A percentile compares a stretch with the other conserved stretches of the same genome.
phyloP scores from a whole-genome alignment of 2,888 invertebrate species.

The Andrena dorsata region DNA sequence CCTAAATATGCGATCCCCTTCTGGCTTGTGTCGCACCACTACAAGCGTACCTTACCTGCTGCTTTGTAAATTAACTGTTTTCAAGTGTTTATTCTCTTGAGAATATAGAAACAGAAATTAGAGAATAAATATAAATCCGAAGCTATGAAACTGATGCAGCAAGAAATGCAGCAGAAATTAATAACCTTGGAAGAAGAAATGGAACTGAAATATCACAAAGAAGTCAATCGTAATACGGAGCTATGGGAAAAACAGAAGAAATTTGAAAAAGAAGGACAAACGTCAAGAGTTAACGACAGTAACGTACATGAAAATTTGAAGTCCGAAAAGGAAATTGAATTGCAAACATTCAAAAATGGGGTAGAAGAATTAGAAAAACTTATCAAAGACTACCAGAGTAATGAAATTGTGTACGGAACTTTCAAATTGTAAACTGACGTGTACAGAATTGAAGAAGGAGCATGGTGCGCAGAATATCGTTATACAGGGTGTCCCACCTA shows the following conservation, averaged over 20 bases:
- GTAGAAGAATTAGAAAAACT: conserved; percentile 78
- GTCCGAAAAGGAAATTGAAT: conserved; percentile 73
- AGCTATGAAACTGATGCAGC: conserved; percentile 62
- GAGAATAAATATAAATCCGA: too few species aligned
- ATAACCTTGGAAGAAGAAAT: conserved; percentile 81
- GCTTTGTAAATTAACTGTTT: too few species aligned
- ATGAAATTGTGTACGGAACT: conserved; percentile 61
- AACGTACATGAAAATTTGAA: conserved; percentile 84
- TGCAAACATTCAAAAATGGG: conserved; percentile 54
- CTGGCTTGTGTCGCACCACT: too few species aligned
- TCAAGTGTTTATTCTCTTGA: too few species aligned
- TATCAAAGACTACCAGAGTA: conserved; percentile 47
- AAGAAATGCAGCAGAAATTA: conserved; percentile 80
- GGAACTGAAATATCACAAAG: conserved; percentile 82
- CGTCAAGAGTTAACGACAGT: conserved; percentile 80
- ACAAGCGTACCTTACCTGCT: too few species aligned
- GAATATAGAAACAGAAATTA: too few species aligned
- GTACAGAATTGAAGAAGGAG: conserved; percentile 59
- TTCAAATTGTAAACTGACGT: conserved; percentile 50
- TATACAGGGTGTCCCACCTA: too few species aligned
- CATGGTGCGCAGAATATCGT: conserved; percentile 60
- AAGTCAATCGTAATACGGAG: conserved; percentile 85
- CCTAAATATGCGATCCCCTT: too few species aligned
- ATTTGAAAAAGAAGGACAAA: conserved; percentile 74
- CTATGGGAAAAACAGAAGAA: conserved; percentile 83